phyloP scores from a whole-genome alignment of 2,888 invertebrate species.

The Chymomyza amoena region DNA sequence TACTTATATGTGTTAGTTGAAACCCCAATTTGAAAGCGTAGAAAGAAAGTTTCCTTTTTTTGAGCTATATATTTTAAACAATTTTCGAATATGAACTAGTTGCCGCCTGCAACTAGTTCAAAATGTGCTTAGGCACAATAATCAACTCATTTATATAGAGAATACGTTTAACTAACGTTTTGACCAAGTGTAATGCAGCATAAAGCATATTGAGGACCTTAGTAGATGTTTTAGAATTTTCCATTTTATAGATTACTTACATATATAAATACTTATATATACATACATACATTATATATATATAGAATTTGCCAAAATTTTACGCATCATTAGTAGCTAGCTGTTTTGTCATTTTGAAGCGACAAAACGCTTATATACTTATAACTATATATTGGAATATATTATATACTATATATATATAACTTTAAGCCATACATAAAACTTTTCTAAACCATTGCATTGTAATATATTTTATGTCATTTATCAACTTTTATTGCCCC shows the following conservation, averaged over 20 bases:
- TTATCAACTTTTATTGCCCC: slow-evolving; percentile 4
- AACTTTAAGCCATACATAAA: slow-evolving; percentile 4
- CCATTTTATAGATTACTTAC: slow-evolving; percentile 1
- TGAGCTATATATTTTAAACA: background rate
- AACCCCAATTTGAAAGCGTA: too few relatives aligned
- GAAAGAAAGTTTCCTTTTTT: background rate
- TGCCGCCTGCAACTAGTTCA: slow-evolving; percentile 30
- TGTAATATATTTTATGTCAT: slow-evolving; percentile 59
- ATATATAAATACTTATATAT: background rate
- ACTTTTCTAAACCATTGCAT: slow-evolving; percentile 26
- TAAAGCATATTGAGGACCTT: slow-evolving; percentile 41
- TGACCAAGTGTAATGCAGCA: slow-evolving; percentile 47
- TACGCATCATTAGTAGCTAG: slow-evolving; percentile 41
- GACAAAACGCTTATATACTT: background rate
- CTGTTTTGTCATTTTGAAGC: background rate
- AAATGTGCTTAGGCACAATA: slow-evolving; percentile 15
- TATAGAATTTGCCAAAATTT: slow-evolving; percentile 68
- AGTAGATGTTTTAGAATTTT: slow-evolving; percentile 35
- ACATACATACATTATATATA: background rate
- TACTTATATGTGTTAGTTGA: background rate
- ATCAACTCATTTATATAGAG: background rate
- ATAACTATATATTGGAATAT: slow-evolving; percentile 8
- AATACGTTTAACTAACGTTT: slow-evolving; percentile 39
- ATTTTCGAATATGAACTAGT: background rate
- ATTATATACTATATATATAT: background rate